Conservation (phyloP, 2,888 invertebrate species). For the Beris morrisii region DNA sequence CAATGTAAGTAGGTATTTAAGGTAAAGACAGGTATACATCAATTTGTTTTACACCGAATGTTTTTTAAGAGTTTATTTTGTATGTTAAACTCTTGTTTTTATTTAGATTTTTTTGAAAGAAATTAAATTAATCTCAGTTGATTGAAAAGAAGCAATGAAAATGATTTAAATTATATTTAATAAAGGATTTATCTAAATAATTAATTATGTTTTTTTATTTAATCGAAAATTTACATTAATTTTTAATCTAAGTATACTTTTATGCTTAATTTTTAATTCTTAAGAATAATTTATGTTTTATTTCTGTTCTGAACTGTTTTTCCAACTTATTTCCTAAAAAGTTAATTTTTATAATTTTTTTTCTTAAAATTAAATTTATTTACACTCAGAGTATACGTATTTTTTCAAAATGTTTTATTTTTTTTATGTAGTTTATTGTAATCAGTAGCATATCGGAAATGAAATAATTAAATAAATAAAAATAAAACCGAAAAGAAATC, state of each 20-base stretch:
- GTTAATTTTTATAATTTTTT: conserved; percentile 22
- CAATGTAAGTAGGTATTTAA: neutral
- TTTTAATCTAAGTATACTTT: conserved; percentile 32
- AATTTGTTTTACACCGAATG: neutral
- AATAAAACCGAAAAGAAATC: no score
- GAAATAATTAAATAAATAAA: no score
- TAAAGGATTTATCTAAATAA: conserved; percentile 21
- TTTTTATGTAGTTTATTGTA: neutral
- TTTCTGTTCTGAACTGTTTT: conserved; percentile 34
- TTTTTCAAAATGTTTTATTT: conserved; percentile 16
- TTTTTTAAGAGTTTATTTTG: neutral
- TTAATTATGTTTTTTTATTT: conserved; percentile 17
- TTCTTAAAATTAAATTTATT: conserved; percentile 32
- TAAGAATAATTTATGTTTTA: conserved; percentile 32
- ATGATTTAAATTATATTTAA: conserved; percentile 3
- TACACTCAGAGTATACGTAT: conserved; percentile 37
- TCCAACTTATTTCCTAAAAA: conserved; percentile 24
- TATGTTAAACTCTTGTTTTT: neutral
- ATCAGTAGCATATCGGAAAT: no score
- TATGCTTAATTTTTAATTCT: conserved; percentile 31
- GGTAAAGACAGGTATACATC: neutral
- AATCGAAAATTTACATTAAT: conserved; percentile 13
- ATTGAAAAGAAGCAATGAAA: conserved; percentile 8
- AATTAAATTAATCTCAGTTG: neutral
- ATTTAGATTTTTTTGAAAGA: neutral